These are phyloP conservation scores for Luscinia megarhynchos DNA, from an alignment of 2,797 vertebrate genomes.

Conservation along the genomic window DNA sequence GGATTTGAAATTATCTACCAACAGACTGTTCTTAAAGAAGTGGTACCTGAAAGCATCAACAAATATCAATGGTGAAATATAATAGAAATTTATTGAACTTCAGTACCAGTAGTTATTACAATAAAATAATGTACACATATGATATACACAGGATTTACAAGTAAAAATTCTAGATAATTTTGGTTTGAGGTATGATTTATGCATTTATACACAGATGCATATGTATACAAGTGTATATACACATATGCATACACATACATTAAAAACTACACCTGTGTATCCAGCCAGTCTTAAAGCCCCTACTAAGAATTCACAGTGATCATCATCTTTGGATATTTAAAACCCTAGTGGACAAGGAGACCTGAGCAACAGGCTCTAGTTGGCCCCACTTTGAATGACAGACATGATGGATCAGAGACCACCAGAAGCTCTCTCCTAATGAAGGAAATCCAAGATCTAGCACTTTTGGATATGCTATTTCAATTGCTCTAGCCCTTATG, in stretches of 20 bases:
- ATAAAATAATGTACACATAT: background rate
- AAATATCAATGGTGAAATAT: background rate
- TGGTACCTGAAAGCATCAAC: background rate
- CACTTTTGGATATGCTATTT: background rate
- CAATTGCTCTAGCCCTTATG: background rate
- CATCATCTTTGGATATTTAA: background rate
- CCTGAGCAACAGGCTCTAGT: background rate
- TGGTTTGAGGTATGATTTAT: background rate
- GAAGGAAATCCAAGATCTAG: background rate
- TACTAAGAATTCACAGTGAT: background rate
- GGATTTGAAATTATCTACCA: background rate
- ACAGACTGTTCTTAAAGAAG: background rate
- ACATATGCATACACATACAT: background rate
- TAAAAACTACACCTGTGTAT: background rate
- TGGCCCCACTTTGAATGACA: background rate
- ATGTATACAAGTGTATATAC: background rate
- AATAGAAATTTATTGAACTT: background rate
- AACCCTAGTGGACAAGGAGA: background rate
- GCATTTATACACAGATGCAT: background rate
- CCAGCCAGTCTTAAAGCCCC: background rate
- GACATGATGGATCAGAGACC: background rate
- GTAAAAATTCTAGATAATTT: background rate
- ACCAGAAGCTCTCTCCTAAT: background rate
- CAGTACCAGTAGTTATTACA: background rate
- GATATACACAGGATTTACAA: background rate